Percentiles rank a stretch among this genome's conserved stretches.
Conservation (phyloP, 2,888 invertebrate species). For the Tenthredo mesomela region DNA sequence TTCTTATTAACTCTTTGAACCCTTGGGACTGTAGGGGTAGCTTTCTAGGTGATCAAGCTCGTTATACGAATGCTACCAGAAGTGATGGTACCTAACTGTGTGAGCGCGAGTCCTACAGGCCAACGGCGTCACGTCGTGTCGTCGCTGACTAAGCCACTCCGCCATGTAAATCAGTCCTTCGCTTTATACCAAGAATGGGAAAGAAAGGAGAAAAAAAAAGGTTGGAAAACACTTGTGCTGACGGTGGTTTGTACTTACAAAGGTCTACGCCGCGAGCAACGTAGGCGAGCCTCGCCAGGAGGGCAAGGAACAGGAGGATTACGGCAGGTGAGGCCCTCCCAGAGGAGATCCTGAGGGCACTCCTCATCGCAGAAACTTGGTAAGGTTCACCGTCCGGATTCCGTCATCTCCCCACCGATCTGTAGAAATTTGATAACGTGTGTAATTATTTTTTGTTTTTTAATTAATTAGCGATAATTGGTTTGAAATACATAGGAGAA, state of each 20-base stretch:
- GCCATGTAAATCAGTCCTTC: conserved; percentile 69
- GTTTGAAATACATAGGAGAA: not conserved
- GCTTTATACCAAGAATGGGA: conserved; percentile 52
- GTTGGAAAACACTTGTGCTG: conserved; percentile 33
- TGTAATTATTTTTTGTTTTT: not conserved
- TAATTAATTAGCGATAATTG: not conserved
- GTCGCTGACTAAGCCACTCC: conserved; percentile 67
- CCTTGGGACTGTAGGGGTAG: not conserved
- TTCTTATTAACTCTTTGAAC: not conserved
- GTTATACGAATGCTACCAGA: conserved; percentile 10
- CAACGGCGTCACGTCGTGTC: conserved; percentile 57
- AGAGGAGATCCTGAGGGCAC: conserved; percentile 69
- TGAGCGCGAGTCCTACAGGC: not conserved
- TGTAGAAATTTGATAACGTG: conserved; percentile 53
- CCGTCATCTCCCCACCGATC: conserved; percentile 70
- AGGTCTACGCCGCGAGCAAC: conserved; percentile 71
- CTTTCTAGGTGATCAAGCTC: not conserved
- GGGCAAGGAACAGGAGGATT: conserved; percentile 64
- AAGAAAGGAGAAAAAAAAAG: conserved; percentile 34
- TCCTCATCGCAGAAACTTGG: conserved; percentile 70
- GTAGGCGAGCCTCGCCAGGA: conserved; percentile 60
- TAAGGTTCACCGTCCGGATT: conserved; percentile 72
- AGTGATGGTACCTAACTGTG: not conserved
- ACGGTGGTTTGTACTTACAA: conserved; percentile 67
- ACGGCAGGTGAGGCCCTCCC: conserved; percentile 69